phyloP scores from a whole-genome alignment of 2,888 invertebrate genomes.

The Rhagophthalmus giganteus region DNA sequence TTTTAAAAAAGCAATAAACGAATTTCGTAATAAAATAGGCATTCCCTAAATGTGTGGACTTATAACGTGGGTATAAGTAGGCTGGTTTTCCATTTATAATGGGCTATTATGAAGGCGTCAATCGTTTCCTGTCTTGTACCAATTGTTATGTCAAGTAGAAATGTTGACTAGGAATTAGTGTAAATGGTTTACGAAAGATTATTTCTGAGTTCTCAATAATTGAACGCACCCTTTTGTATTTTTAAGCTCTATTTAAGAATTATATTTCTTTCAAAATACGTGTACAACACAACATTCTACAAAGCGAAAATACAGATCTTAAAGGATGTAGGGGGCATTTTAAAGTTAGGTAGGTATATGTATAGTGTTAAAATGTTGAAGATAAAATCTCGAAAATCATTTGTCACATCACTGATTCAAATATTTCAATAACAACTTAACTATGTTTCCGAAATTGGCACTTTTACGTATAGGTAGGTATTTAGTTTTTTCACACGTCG shows the following conservation, averaged over 20 bases:
- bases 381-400: too few species aligned
- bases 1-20: too few species aligned
- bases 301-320: too few species aligned
- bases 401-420: too few species aligned
- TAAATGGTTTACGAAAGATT: slow-evolving; percentile 29
- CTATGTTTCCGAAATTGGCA: too few species aligned
- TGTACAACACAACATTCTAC: too few species aligned
- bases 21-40: background rate
- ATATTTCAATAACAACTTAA: too few species aligned
- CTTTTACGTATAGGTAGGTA: too few species aligned
- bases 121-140: slow-evolving; percentile 29
- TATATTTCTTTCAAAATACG: background rate
- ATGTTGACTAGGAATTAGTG: slow-evolving; percentile 31
- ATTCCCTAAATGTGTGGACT: background rate
- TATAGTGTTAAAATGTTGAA: too few species aligned
- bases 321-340: too few species aligned
- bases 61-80: slow-evolving; percentile 14
- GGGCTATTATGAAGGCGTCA: slow-evolving; percentile 24
- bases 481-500: too few species aligned
- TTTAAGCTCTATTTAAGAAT: slow-evolving; percentile 1
- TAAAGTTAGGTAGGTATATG: too few species aligned
- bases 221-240: slow-evolving; percentile 16
- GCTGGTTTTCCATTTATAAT: slow-evolving; percentile 26
- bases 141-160: slow-evolving; percentile 25
- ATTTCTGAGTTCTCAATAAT: slow-evolving; percentile 22